Evolutionary conservation across 2,888 invertebrate species (phyloP).

Genomic region (Zelleria hepariella): DNA sequence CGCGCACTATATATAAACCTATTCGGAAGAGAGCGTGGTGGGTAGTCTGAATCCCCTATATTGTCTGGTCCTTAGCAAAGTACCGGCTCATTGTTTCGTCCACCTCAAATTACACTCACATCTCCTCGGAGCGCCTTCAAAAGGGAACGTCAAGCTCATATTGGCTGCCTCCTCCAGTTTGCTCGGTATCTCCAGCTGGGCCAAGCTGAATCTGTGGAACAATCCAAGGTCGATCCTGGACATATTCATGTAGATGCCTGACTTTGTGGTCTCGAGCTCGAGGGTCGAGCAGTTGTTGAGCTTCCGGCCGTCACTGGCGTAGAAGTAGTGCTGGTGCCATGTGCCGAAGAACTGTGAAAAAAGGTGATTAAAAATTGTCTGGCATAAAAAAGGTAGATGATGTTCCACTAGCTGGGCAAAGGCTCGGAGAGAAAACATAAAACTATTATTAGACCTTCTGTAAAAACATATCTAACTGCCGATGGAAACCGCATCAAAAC

Average conservation of each 20-base stretch:
- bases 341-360: constrained; percentile 42
- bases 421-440: no score
- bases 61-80: no score
- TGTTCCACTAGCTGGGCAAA: no score
- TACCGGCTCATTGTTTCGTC: neutral
- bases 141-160: constrained; percentile 36
- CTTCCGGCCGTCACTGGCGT: constrained; percentile 42
- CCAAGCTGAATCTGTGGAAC: constrained; percentile 47
- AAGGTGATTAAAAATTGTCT: neutral
- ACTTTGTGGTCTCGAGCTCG: constrained; percentile 29
- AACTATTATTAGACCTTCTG: neutral
- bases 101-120: constrained; percentile 36
- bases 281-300: constrained; percentile 47
- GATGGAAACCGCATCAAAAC: no score
- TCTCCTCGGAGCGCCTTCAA: constrained; percentile 44
- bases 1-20: no score
- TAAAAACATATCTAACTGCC: no score
- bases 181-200: constrained; percentile 28
- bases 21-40: no score
- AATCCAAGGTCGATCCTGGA: constrained; percentile 46
- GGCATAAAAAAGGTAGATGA: no score
- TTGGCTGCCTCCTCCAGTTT: constrained; percentile 30
- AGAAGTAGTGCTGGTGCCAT: constrained; percentile 52
- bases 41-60: no score
- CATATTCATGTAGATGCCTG: constrained; percentile 42